Base-by-base conservation (phyloP, 2,888 invertebrate genomes). In the Temnothorax ravouxi region DNA sequence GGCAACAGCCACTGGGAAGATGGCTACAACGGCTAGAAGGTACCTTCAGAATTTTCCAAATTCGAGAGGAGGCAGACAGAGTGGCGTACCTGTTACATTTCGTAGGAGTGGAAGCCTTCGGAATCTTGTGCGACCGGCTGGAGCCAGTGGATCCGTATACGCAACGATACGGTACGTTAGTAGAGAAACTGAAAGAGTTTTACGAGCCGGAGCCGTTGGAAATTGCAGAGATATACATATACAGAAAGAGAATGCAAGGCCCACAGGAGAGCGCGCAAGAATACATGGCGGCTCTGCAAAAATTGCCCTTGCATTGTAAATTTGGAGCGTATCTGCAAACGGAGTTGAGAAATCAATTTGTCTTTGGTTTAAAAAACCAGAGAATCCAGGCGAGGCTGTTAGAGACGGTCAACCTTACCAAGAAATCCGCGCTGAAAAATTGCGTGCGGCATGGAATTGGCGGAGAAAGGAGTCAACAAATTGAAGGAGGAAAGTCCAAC, bases 201-300 rank as follows among this genome's bases (percentile, higher is more conserved):
- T 71, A 71, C 8, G 52, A n/a, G 0, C 54, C 54, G 0, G 71
- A 71, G 9, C 52, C 52, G 0, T 9, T 69, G 11, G 69, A 69
- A 11, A 52, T 69, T 9, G 64, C 44, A 1, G 64, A 67, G 4
- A 71, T 38, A 2, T 71, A 8, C 0, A 38, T n/a, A 0, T 67
- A 5, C 1, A n/a, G 47, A 0, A 44, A 62, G 3, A 18, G 38
- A 38, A 66, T 44, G 66, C 66, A 66, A 52, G 29, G 8, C 6
- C 3, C 41, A 3, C 50, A 52, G 0, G 34, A 69, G 6, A 52
- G 4, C 2, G 69, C 34, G 3, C 69, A 69, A 34, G 34, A 69
- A 11, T 69, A n/a, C 8, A 69, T 69, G 69, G 52, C 69, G 3
- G 69, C 52, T 1, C 8, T 69, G 1, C 69, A 52, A 21, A 69